Evolutionary conservation across 2,113 vertebrate species (phyloP).

Genomic region (Nesogale talazaci): DNA sequence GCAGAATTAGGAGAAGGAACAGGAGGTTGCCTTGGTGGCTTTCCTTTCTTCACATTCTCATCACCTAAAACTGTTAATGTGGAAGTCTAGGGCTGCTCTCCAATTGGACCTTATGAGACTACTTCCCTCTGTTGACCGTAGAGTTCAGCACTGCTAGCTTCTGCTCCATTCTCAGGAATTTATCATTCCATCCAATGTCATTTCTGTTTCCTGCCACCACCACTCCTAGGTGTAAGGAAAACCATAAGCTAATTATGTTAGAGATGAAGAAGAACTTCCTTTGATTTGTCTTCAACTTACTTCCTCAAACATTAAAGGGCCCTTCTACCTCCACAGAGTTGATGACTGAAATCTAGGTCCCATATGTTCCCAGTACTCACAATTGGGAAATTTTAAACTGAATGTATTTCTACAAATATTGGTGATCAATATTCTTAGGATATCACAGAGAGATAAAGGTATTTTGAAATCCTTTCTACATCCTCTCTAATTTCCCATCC

Average conservation of each 20-base stretch:
- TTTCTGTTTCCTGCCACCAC: constrained; percentile 73
- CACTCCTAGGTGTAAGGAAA: constrained; percentile 74
- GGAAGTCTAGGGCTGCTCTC: constrained; percentile 29
- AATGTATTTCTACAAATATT: constrained; percentile 42
- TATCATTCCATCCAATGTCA: constrained; percentile 75
- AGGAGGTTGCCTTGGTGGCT: constrained; percentile 19
- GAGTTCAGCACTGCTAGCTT: constrained; percentile 68
- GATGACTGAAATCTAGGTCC: constrained; percentile 46
- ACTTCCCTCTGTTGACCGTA: constrained; percentile 71
- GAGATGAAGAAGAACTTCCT: constrained; percentile 76
- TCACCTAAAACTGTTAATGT: constrained; percentile 1
- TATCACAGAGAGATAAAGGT: constrained; percentile 5
- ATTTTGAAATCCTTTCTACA: neutral
- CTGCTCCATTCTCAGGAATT: constrained; percentile 74
- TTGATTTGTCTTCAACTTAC: constrained; percentile 80
- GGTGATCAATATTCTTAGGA: constrained; percentile 52
- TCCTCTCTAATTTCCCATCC: neutral
- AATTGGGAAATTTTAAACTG: constrained; percentile 32
- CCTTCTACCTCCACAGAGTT: constrained; percentile 66
- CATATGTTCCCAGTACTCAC: constrained; percentile 28
- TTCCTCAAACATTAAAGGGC: constrained; percentile 74
- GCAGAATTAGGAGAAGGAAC: neutral
- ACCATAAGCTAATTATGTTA: constrained; percentile 77
- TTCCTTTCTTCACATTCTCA: neutral
- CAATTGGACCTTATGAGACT: constrained; percentile 65